A percentile compares a stretch with the other conserved stretches of the same genome.
Evolutionary conservation across 1,140 invertebrate species (phyloP).

Genomic region (Brachionus asplanchnoidis): DNA sequence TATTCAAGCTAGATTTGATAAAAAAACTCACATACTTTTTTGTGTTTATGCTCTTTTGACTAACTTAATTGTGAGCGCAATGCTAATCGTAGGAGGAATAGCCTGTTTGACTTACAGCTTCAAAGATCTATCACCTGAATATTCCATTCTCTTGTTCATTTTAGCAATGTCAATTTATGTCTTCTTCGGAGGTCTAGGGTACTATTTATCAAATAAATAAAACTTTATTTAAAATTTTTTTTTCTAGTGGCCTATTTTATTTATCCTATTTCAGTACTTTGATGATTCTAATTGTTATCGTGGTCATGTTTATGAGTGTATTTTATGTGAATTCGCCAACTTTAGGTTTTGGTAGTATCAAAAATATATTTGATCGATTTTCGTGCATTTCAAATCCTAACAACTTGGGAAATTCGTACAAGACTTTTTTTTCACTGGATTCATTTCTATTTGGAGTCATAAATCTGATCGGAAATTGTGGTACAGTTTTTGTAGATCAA

Average conservation of each 20-base stretch:
- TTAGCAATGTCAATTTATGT: slow-evolving; percentile 32
- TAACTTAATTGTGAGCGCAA: slow-evolving; percentile 53
- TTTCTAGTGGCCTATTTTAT: slow-evolving; percentile 46
- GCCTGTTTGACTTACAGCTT: neutral
- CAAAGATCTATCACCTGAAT: slow-evolving; percentile 11
- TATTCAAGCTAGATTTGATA: slow-evolving; percentile 55
- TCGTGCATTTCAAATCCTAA: slow-evolving; percentile 13
- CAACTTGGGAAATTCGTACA: slow-evolving; percentile 50
- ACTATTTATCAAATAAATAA: neutral
- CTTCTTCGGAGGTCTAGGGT: slow-evolving; percentile 24
- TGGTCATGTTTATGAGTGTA: slow-evolving; percentile 44
- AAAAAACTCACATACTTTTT: slow-evolving; percentile 52
- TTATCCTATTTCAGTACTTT: slow-evolving; percentile 47
- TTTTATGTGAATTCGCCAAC: slow-evolving; percentile 42
- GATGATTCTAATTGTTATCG: slow-evolving; percentile 45
- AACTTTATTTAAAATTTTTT: neutral
- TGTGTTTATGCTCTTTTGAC: slow-evolving; percentile 55
- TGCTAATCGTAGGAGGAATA: slow-evolving; percentile 37
- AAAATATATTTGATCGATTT: neutral
- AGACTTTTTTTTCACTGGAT: slow-evolving; percentile 51
- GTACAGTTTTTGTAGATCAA: slow-evolving; percentile 58
- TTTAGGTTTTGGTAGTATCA: neutral
- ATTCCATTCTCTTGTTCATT: slow-evolving; percentile 25
- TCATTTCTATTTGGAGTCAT: slow-evolving; percentile 56
- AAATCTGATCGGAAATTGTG: slow-evolving; percentile 56